Evolutionary conservation across 2,888 invertebrate species (phyloP).

Genomic region (Beris morrisii): DNA sequence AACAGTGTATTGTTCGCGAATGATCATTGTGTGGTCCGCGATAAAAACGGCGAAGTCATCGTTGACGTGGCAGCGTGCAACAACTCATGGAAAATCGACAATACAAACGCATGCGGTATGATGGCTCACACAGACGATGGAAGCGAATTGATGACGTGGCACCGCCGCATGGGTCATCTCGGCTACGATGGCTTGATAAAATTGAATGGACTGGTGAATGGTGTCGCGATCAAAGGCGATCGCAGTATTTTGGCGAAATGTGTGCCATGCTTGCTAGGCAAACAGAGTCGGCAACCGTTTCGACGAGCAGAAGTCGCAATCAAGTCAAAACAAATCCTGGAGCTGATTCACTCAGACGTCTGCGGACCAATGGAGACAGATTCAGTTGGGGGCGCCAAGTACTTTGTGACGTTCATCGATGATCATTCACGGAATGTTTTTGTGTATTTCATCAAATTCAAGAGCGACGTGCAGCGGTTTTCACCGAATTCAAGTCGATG

Average conservation of each 20-base stretch:
- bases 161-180: background rate
- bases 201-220: background rate
- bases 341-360: background rate
- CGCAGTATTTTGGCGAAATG: background rate
- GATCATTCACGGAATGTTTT: background rate
- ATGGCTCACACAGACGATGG: too few relatives aligned
- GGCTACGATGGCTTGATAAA: background rate
- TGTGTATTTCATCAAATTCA: too few relatives aligned
- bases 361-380: background rate
- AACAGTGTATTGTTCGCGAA: too few relatives aligned
- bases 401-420: conserved; percentile 4
- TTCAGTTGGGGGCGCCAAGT: background rate
- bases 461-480: too few relatives aligned
- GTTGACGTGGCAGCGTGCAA: too few relatives aligned
- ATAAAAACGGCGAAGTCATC: too few relatives aligned
- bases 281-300: background rate
- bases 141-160: too few relatives aligned
- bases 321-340: background rate
- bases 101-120: too few relatives aligned
- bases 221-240: conserved; percentile 10
- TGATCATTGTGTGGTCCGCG: too few relatives aligned
- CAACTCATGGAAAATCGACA: too few relatives aligned
- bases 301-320: background rate
- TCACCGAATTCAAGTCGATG: too few relatives aligned
- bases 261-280: background rate